A percentile compares a stretch with the other conserved stretches of the same genome.
These are phyloP conservation scores for Pluvianellus socialis DNA, from an alignment of 2,113 vertebrate genomes.

Conservation along the genomic window DNA sequence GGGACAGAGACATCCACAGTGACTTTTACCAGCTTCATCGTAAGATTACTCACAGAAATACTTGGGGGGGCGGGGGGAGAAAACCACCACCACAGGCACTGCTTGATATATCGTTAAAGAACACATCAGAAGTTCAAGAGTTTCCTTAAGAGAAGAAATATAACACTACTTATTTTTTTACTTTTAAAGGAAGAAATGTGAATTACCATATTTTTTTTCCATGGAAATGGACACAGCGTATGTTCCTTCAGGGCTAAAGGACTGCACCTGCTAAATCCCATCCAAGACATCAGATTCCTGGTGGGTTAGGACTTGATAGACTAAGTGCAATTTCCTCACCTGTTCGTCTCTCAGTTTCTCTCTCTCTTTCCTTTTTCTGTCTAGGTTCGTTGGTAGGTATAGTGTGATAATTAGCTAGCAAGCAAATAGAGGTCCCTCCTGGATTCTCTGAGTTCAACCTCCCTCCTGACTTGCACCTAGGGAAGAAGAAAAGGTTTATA, in stretches of 20 bases:
- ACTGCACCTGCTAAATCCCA: not conserved
- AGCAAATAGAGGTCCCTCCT: slow-evolving; percentile 67
- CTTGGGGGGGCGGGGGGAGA: not conserved
- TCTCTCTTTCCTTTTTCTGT: slow-evolving; percentile 5
- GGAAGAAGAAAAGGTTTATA: slow-evolving; percentile 13
- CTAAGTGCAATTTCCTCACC: slow-evolving; percentile 56
- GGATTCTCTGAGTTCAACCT: slow-evolving; percentile 54
- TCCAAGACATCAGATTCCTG: slow-evolving; percentile 32
- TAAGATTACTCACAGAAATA: not conserved
- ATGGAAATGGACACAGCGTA: not conserved
- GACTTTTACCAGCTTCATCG: not conserved
- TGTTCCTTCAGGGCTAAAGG: not conserved
- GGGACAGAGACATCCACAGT: not conserved
- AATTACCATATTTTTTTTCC: not conserved
- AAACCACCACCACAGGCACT: not conserved
- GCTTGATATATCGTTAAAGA: not conserved
- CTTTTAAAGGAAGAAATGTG: slow-evolving; percentile 51
- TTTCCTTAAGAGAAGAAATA: slow-evolving; percentile 29
- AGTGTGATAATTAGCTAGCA: slow-evolving; percentile 70
- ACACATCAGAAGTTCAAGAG: not conserved
- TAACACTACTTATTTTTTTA: slow-evolving; percentile 65
- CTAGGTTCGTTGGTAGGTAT: slow-evolving; percentile 58
- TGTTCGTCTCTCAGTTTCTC: not conserved
- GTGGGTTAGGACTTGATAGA: slow-evolving; percentile 15
- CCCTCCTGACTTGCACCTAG: slow-evolving; percentile 38